Percentiles rank a stretch among this genome's conserved stretches.
Evolutionary conservation across 2,797 vertebrate genomes (phyloP).

Genomic region (Anniella stebbinsi): DNA sequence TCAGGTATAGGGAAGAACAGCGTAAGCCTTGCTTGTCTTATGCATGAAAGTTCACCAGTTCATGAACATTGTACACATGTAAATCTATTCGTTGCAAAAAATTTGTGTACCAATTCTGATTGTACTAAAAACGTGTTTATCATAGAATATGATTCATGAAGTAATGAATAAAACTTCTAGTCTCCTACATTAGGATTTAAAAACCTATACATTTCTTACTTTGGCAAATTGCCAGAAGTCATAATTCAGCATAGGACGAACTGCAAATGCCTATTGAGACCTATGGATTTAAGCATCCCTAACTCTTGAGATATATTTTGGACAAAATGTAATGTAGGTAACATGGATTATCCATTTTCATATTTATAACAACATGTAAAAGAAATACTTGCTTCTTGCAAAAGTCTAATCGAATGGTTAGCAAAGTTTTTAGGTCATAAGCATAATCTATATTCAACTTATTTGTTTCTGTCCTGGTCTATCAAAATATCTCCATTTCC

Average conservation of each 20-base stretch:
- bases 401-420: not conserved
- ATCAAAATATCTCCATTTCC: not conserved
- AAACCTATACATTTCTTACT: not conserved
- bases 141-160: not conserved
- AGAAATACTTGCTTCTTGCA: not conserved
- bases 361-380: not conserved
- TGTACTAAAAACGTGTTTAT: not conserved
- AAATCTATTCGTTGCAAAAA: not conserved
- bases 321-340: not conserved
- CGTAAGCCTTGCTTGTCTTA: not conserved
- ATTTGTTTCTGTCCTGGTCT: not conserved
- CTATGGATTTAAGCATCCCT: not conserved
- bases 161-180: no score
- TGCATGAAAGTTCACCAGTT: not conserved
- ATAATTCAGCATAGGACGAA: not conserved
- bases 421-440: not conserved
- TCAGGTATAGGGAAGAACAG: not conserved
- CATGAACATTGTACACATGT: not conserved
- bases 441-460: not conserved
- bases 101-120: no score
- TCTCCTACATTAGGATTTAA: not conserved
- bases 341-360: not conserved
- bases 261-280: not conserved
- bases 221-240: not conserved
- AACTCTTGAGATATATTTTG: not conserved